Evolutionary conservation across 2,797 vertebrate species (phyloP).

Genomic region (Oreochromis grahami): DNA sequence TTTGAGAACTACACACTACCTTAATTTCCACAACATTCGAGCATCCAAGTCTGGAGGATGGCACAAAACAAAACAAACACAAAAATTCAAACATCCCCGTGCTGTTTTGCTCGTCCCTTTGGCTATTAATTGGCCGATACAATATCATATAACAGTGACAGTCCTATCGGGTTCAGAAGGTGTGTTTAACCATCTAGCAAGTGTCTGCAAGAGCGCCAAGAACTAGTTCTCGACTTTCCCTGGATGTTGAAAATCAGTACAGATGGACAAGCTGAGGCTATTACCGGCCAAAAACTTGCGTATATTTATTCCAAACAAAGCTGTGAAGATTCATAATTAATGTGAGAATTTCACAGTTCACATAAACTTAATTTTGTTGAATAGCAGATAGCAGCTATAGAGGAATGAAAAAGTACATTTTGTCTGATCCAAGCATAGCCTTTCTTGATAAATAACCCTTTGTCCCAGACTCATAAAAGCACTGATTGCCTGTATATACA

Average conservation of each 20-base stretch:
- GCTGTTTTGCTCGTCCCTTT: slow-evolving; percentile 18
- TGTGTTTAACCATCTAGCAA: slow-evolving; percentile 28
- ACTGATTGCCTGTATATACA: not conserved
- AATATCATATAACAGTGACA: slow-evolving; percentile 12
- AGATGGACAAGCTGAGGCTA: slow-evolving; percentile 63
- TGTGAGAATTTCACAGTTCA: slow-evolving; percentile 72
- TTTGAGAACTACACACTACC: slow-evolving; percentile 29
- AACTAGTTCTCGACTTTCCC: slow-evolving; percentile 43
- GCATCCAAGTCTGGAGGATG: slow-evolving; percentile 12
- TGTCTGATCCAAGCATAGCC: slow-evolving; percentile 45
- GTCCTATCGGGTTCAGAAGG: slow-evolving; percentile 38
- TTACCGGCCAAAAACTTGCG: slow-evolving; percentile 57
- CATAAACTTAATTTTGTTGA: slow-evolving; percentile 51
- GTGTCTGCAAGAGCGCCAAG: slow-evolving; percentile 41
- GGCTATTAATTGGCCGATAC: slow-evolving; percentile 25
- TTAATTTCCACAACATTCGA: slow-evolving; percentile 19
- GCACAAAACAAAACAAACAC: slow-evolving; percentile 24
- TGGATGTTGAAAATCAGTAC: slow-evolving; percentile 60
- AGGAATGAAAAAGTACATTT: slow-evolving; percentile 44
- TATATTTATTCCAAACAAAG: slow-evolving; percentile 66
- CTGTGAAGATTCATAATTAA: slow-evolving; percentile 69
- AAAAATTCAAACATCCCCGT: slow-evolving; percentile 14
- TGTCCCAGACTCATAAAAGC: slow-evolving; percentile 34
- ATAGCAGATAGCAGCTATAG: slow-evolving; percentile 27
- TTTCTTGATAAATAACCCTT: slow-evolving; percentile 43